Evolutionary conservation across 2,888 invertebrate genomes (phyloP), one percentile per base, ranked within the genome.

Genomic region (Pedicia rivosa): DNA sequence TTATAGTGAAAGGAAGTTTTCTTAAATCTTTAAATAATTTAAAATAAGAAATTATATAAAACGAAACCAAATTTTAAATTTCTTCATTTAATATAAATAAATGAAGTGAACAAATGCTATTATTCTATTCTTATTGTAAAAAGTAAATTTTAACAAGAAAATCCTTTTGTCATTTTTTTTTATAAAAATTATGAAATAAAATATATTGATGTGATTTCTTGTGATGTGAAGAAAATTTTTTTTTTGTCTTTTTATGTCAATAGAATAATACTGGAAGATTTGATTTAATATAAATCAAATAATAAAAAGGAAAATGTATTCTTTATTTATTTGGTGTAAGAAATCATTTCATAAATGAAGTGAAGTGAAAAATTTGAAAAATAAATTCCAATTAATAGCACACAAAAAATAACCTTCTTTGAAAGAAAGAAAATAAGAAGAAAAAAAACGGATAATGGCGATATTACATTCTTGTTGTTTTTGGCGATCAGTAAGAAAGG

Each of bases 391-490:
- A n/a, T n/a, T n/a, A n/a, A 17, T 16, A 17, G 30, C 24, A 10
- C n/a, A 10, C 9, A 24, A 24, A 10, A 24, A 6, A 14, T 10
- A 29, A 15, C n/a, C 10, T 27, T 7, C 4, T 12, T 27, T 13
- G 14, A 27, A 20, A 32, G 15, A 12, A 14, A 19, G 12, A 35
- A 25, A 26, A 12, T 12, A 12, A 35, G 26, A 6, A 35, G 12
- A 14, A 27, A 27, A 17, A 19, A 10, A 12, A 24, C 12, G 15
- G 15, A 39, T 10, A 35, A 56, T 57, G 57, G 51, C 57, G 27
- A 54, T 57, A 44, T 43, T 57, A 37, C 51, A 55, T 41, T 55
- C 57, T 40, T 57, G 57, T 48, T 57, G 57, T 46, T 58, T 52
- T 43, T 57, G 58, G 58, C 52, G 56, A 40, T 53, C 50, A 19